Evolutionary conservation across 2,888 invertebrate genomes (phyloP).

Genomic region (Neocrepidodera transversa): DNA sequence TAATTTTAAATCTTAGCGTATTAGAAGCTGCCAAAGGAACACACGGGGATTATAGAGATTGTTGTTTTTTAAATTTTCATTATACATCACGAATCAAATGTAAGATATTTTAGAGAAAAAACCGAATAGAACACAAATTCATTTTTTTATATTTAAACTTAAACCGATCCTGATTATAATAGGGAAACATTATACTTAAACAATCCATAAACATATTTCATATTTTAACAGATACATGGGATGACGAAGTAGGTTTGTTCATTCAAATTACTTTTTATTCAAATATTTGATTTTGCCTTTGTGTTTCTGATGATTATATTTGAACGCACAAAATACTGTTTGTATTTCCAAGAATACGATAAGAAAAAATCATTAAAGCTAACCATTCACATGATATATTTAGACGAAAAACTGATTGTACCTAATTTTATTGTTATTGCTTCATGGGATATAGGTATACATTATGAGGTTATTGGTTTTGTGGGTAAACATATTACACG

Average conservation of each 20-base stretch:
- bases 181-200: conserved; percentile 2
- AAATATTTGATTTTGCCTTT: conserved; percentile 33
- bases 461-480: conserved; percentile 13
- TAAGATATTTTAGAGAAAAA: no score
- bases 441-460: not conserved
- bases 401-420: conserved; percentile 1
- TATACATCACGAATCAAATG: no score
- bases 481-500: conserved; percentile 11
- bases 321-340: conserved; percentile 25
- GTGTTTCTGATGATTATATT: conserved; percentile 28
- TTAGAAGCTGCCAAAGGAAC: no score
- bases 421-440: conserved; percentile 14
- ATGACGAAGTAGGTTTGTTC: conserved; percentile 28
- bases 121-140: no score
- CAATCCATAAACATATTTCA: conserved; percentile 21
- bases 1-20: no score
- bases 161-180: no score
- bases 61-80: no score
- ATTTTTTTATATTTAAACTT: no score
- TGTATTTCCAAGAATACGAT: conserved; percentile 27
- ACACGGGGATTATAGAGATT: no score
- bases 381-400: conserved; percentile 11
- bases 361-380: conserved; percentile 16
- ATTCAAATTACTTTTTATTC: conserved; percentile 29
- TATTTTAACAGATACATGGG: conserved; percentile 15